Conservation (phyloP, 2,888 invertebrate genomes). For the Pelosia muscerda region DNA sequence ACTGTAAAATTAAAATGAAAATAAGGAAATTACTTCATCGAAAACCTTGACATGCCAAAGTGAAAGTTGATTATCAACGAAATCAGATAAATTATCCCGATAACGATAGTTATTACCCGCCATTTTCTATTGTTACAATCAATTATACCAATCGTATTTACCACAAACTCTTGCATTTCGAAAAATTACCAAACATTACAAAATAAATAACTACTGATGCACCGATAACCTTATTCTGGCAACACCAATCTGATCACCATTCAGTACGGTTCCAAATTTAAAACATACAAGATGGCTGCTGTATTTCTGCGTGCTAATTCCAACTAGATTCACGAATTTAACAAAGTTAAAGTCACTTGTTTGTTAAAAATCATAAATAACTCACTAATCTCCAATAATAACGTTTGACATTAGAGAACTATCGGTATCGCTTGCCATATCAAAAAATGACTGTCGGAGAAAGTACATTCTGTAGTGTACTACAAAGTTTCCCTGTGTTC, state of each 20-base stretch:
- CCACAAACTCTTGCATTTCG: conserved; percentile 29
- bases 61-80: conserved; percentile 15
- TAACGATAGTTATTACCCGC: conserved; percentile 12
- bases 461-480: conserved; percentile 71
- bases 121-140: conserved; percentile 6
- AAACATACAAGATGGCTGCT: conserved; percentile 66
- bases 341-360: no score
- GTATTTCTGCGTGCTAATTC: conserved; percentile 13
- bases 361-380: no score
- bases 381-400: no score
- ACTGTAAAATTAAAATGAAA: background rate
- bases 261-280: conserved; percentile 40
- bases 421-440: no score
- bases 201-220: conserved; percentile 50
- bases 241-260: background rate
- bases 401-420: no score
- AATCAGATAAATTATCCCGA: conserved; percentile 14
- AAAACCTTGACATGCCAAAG: conserved; percentile 14
- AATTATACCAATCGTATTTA: conserved; percentile 10
- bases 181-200: conserved; percentile 36
- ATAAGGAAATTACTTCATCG: background rate
- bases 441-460: conserved; percentile 67
- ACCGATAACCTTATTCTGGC: conserved; percentile 54
- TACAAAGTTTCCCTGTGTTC: conserved; percentile 77
- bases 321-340: no score